Evolutionary conservation across 37 sponge, comb jelly and placozoan species (phyloP).

Genomic region (Chondrilla cf. caribensis): DNA sequence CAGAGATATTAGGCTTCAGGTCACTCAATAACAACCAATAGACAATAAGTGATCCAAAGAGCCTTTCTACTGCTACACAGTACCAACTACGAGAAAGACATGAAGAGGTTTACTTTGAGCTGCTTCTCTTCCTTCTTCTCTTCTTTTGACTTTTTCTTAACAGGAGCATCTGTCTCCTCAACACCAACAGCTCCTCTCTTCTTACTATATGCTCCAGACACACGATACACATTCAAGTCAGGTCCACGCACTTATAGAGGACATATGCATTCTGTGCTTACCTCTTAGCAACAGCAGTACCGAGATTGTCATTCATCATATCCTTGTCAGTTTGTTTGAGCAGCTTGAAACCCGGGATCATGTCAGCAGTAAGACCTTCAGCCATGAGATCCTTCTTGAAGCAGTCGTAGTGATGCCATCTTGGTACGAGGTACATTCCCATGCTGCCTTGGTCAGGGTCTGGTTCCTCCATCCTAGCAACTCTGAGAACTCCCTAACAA

Average conservation of each 20-base stretch:
- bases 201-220: slow-evolving; percentile 19
- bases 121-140: slow-evolving; percentile 62
- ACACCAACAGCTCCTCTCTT: slow-evolving; percentile 31
- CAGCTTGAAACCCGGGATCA: slow-evolving; percentile 58
- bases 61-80: too few relatives aligned
- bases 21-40: too few relatives aligned
- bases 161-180: slow-evolving; percentile 29
- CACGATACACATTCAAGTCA: neutral
- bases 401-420: slow-evolving; percentile 84
- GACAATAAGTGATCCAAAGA: too few relatives aligned
- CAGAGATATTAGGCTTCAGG: too few relatives aligned
- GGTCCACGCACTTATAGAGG: neutral
- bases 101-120: slow-evolving; percentile 78
- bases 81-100: too few relatives aligned
- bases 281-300: slow-evolving; percentile 11
- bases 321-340: slow-evolving; percentile 74
- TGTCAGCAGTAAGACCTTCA: slow-evolving; percentile 47
- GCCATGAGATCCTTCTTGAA: slow-evolving; percentile 53
- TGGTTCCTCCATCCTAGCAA: slow-evolving; percentile 68
- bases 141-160: slow-evolving; percentile 61
- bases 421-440: slow-evolving; percentile 31
- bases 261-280: neutral
- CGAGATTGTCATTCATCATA: slow-evolving; percentile 32
- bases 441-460: slow-evolving; percentile 27
- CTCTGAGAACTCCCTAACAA: slow-evolving; percentile 52